Conservation (phyloP, 2,113 vertebrate species). For the Fregata magnificens region DNA sequence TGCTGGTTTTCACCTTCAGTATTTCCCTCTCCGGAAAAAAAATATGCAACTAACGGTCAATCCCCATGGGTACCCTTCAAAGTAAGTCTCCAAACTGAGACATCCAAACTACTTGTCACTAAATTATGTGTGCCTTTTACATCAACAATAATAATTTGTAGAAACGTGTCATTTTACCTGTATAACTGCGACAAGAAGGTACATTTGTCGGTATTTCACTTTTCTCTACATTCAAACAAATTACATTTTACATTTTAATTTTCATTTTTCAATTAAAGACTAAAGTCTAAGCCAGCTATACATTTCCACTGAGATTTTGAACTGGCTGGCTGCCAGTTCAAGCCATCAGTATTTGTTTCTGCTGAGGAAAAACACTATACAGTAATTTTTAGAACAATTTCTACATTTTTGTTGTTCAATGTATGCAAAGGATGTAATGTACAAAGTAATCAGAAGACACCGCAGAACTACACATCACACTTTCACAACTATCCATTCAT, state of each 20-base stretch:
- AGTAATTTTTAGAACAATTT: constrained; percentile 11
- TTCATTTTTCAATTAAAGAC: constrained; percentile 42
- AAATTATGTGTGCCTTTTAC: not conserved
- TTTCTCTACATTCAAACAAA: constrained; percentile 1
- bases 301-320: constrained; percentile 15
- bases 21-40: not conserved
- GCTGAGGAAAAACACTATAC: not conserved
- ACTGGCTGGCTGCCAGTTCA: constrained; percentile 11
- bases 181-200: not conserved
- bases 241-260: constrained; percentile 33
- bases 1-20: not conserved
- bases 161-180: not conserved
- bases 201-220: not conserved
- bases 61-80: not conserved
- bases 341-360: not conserved
- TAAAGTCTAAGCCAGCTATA: not conserved
- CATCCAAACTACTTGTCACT: not conserved
- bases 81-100: not conserved
- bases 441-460: not conserved
- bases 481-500: not conserved
- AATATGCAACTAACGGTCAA: not conserved
- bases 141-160: not conserved
- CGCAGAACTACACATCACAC: not conserved
- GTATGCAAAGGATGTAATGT: not conserved
- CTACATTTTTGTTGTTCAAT: not conserved